Base-by-base conservation (phyloP, 1,140 invertebrate species). In the Drosophila pachea region DNA sequence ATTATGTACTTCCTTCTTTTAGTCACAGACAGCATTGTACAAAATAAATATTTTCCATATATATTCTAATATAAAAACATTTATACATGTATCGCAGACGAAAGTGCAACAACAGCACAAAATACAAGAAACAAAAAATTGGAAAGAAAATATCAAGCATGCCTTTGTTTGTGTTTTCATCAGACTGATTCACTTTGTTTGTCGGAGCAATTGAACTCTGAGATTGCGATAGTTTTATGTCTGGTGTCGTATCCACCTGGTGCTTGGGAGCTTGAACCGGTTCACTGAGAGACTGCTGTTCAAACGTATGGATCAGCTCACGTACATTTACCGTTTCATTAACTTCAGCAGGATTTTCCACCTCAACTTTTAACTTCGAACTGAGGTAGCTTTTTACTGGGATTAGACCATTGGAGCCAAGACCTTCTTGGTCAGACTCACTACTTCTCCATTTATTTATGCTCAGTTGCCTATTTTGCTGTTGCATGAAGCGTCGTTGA, bases 301-400 rank as follows among this genome's bases (percentile, higher is more conserved):
- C 87, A 70, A 94, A 94, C 58, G 91, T 92, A 55, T 91, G 90
- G 48, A 94, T 94, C 12, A 94, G 70, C 22, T 91, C 91, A 72
- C 91, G 93, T 0, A 94, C 93, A 6, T 93, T 93, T 4, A 93
- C 83, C 56, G 92, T 91, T 6, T 91, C 91, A 40, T 49, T 29
- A 49, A 35, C 12, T 33, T 50, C 54, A 8, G 12, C n/a, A 22
- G 45, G 2, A 5, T 33, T 55, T 2, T 45, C 14, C 1, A 4
- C 12, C 16, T 3, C 8, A 45, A 14, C 16, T 38, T 16, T 49
- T 8, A 32, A 5, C 4, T 5, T 42, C 22, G 22, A 22, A 3
- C 1, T 22, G 22, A 22, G 22, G 22, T 3, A 22, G 22, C 22
- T 22, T 3, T 22, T 22, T 22, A 22, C 22, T 22, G 22, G 22